Base-by-base conservation (phyloP, 2,113 vertebrate genomes). In the Pseudolaguvia tuberculata region DNA sequence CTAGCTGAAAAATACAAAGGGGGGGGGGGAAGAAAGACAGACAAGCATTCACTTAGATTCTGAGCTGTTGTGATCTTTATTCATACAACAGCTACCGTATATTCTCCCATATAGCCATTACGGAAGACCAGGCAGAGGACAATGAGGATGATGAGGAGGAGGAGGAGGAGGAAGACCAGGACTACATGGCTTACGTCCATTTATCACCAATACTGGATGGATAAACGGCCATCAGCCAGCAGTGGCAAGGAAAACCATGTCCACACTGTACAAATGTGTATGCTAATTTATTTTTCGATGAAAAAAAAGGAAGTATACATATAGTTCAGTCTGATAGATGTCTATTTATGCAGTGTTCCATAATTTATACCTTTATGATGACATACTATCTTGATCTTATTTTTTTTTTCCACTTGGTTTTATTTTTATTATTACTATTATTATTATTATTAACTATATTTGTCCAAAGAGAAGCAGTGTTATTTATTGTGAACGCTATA, bases 311-410 rank as follows among this genome's bases (percentile, higher is more conserved):
- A 96, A 95, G 91, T 95, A 95, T 94, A 94, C 94, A 92, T 94
- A 93, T 95, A 98, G 94, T 95, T 94, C 94, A 96, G 94, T 96
- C 93, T 93, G 81, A 91, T 97, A 94, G 94, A 96, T 95, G 93
- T 98, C 98, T 98, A 99, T 99, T 99, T 99, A 99, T 99, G 97
- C 92, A 93, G 93, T 98, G 94, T 95, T 98, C 95, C 96, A 94
- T 98, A 97, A 99, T 98, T 99, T 99, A 98, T 98, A 95, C 95
- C 94, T 96, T 89, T 91, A 94, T 93, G 92, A 92, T 96, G 94
- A 92, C 93, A 93, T 94, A 95, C 91, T 94, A 94, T 96, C 93
- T 92, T 72, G 73, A 92, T 93, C 94, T 93, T 95, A 92, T 94
- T 94, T 87, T 88, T 88, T 50, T 85, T 88, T 86, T 88, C 87